Percentiles rank a stretch among this genome's conserved stretches.
These are phyloP conservation scores for Polydesmus complanatus DNA, from an alignment of 2,888 invertebrate genomes.

Conservation along the genomic window DNA sequence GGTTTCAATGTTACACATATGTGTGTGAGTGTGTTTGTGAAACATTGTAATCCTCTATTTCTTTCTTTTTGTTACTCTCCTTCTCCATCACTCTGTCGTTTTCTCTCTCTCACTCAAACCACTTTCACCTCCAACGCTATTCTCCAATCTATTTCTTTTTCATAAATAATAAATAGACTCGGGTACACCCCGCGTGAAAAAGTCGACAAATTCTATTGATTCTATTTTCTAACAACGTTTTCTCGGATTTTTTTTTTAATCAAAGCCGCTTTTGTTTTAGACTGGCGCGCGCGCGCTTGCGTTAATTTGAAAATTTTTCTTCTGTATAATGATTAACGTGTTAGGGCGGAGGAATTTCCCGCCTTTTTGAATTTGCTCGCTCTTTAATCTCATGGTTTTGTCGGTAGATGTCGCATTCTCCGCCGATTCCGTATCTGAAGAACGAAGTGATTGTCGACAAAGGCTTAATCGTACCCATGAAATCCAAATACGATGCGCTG, in stretches of 20 bases:
- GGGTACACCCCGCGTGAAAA: neutral
- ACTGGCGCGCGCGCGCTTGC: no score
- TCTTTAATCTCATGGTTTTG: neutral
- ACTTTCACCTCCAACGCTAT: no score
- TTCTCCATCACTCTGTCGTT: neutral
- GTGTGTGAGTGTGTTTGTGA: no score
- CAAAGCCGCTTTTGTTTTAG: no score
- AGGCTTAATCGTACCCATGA: slow-evolving; percentile 51
- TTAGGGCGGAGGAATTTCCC: neutral
- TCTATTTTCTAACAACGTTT: neutral
- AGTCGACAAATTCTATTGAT: no score
- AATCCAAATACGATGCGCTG: slow-evolving; percentile 59
- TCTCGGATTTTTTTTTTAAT: no score
- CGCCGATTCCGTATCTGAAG: slow-evolving; percentile 51
- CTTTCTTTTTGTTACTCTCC: neutral
- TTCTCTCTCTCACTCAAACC: neutral
- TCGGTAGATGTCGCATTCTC: slow-evolving; percentile 6
- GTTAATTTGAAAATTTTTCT: no score
- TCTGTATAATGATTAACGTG: no score
- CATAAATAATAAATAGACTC: neutral
- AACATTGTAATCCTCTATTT: neutral
- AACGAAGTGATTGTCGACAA: slow-evolving; percentile 73
- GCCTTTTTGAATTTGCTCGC: neutral
- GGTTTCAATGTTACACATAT: no score
- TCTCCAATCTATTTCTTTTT: no score